Percentiles rank a stretch among this genome's conserved stretches.
These are phyloP conservation scores for Monopis laevigella DNA, from an alignment of 2,888 invertebrate genomes.

Conservation along the genomic window DNA sequence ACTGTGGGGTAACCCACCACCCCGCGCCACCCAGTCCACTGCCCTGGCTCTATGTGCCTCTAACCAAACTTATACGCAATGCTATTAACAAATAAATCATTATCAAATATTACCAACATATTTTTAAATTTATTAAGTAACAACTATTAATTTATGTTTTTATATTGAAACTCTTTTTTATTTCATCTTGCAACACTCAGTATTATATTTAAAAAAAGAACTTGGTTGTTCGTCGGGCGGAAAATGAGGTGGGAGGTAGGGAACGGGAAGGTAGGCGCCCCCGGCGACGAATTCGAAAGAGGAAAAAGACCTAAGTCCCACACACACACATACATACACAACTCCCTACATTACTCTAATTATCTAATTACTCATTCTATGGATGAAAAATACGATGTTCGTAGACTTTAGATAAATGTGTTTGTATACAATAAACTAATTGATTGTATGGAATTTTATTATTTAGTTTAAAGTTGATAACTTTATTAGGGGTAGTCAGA, in stretches of 20 bases:
- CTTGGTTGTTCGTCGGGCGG: conserved; percentile 2
- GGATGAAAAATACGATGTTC: conserved; percentile 9
- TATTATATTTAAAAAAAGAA: neutral
- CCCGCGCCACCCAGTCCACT: conserved; percentile 11
- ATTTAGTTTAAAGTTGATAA: too few species aligned
- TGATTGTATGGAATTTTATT: too few species aligned
- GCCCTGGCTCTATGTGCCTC: conserved; percentile 5
- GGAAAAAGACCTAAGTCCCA: conserved; percentile 46
- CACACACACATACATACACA: too few species aligned
- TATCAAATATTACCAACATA: too few species aligned
- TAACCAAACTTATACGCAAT: conserved; percentile 6
- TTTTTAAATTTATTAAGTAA: too few species aligned
- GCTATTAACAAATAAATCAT: too few species aligned
- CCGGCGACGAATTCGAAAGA: conserved; percentile 4
- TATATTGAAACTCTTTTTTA: neutral
- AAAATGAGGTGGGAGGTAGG: conserved; percentile 1
- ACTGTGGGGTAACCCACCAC: conserved; percentile 27
- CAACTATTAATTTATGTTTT: too few species aligned
- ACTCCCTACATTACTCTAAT: conserved; percentile 59
- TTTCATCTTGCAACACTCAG: too few species aligned
- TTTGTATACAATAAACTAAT: too few species aligned
- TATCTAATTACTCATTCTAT: conserved; percentile 41
- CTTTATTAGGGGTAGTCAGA: too few species aligned
- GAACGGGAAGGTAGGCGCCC: neutral
- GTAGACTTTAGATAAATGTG: too few species aligned